Evolutionary conservation across 2,888 invertebrate species (phyloP), one percentile per base, ranked within the genome.

Genomic region (Epsilonema sp.): DNA sequence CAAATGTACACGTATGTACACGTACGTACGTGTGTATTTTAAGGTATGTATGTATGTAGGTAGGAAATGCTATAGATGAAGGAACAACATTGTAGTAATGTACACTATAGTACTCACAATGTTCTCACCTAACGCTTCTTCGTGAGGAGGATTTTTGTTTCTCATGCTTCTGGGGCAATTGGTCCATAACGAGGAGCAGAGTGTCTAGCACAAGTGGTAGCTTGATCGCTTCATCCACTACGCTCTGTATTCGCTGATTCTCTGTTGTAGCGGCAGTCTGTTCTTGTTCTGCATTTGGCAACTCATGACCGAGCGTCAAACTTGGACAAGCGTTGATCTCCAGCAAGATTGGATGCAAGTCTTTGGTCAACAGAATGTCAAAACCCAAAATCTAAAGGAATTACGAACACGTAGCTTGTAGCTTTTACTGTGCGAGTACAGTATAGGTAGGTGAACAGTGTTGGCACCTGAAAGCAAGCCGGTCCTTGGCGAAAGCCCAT

Each of bases 281-380:
- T n/a, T n/a, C n/a, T 23, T 8, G n/a, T 3, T 25, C 25, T 24
- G 11, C 25, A 5, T 3, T 2, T 11, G 4, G 26, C 31, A 31
- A 8, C n/a, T 66, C 67, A 45, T 62, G 65, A 50, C 67, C 68
- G 8, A 70, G 63, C 22, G 68, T 60, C n/a, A 70, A 54, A 20
- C 70, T 69, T 1, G 71, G 71, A 48, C 67, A 69, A 13, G 69
- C 62, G 55, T 71, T 72, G 19, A 72, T 68, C 55, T 71, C 71
- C 25, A 71, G 56, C 26, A 71, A 56, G 31, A 70, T 59, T 0
- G 70, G 70, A 31, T 61, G 58, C 2, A 70, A 58, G 52, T 69
- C 61, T 13, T 64, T 59, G 37, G 61, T 52, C 8, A 71, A 55
- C 31, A 71, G 54, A 21, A 72, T 65, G 52, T 71, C 71, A 54